Evolutionary conservation across 1,140 invertebrate genomes (phyloP).

Genomic region (Dreissena polymorpha): DNA sequence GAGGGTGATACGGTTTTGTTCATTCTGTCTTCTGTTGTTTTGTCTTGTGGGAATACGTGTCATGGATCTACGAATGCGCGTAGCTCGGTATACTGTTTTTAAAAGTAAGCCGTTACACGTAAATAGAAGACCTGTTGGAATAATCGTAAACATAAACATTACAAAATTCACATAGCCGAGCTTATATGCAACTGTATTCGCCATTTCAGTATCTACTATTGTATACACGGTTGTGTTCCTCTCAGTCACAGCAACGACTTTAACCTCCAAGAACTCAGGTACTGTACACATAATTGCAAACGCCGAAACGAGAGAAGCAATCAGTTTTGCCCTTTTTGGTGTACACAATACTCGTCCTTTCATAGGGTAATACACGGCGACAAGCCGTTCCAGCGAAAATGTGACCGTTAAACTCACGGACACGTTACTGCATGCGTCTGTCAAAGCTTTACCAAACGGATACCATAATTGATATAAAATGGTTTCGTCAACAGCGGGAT

Average conservation of each 20-base stretch:
- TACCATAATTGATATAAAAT: conserved; percentile 62
- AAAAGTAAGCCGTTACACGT: conserved; percentile 89
- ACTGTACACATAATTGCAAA: conserved; percentile 56
- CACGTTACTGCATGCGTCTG: conserved; percentile 85
- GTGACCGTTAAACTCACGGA: conserved; percentile 88
- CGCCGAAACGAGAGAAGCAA: conserved; percentile 49
- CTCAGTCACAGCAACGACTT: conserved; percentile 26
- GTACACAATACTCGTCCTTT: conserved; percentile 86
- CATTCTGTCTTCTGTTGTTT: conserved; percentile 40
- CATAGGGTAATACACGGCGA: conserved; percentile 88
- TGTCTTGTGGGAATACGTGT: conserved; percentile 64
- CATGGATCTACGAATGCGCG: conserved; percentile 81
- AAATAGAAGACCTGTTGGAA: conserved; percentile 85
- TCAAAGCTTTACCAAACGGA: conserved; percentile 82
- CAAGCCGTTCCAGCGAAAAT: conserved; percentile 89
- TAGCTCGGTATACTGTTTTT: conserved; percentile 83
- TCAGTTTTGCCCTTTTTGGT: conserved; percentile 73
- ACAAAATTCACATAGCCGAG: conserved; percentile 85
- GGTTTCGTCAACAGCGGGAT: conserved; percentile 82
- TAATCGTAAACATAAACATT: conserved; percentile 83
- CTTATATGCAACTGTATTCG: conserved; percentile 82
- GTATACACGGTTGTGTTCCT: not conserved
- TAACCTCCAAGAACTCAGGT: conserved; percentile 64
- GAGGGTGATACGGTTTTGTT: conserved; percentile 83
- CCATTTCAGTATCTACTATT: conserved; percentile 58